These are phyloP conservation scores for Lepus americanus DNA, from an alignment of 2,113 vertebrate genomes.

Conservation along the genomic window DNA sequence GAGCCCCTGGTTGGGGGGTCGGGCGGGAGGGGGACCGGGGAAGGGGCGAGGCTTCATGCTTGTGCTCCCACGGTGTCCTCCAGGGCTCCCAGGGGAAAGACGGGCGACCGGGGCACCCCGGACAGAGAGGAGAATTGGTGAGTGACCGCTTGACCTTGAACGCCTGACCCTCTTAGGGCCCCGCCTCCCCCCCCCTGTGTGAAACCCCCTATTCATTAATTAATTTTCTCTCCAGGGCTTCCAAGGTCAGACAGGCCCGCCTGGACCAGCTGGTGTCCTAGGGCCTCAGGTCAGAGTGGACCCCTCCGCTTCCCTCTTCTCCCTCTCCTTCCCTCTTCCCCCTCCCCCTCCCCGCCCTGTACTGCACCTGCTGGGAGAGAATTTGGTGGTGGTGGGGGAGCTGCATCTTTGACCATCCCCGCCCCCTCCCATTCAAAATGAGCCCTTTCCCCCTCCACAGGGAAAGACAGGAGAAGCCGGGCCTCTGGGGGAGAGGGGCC, in stretches of 20 bases:
- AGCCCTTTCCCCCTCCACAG: conserved; percentile 80
- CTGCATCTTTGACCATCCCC: neutral
- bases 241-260: conserved; percentile 95
- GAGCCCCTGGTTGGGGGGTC: neutral
- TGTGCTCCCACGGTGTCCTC: rapidly evolving
- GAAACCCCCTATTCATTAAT: neutral
- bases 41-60: no score
- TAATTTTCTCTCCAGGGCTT: conserved; percentile 90
- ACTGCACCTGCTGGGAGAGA: neutral
- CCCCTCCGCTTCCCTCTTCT: neutral
- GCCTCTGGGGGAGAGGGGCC: conserved; percentile 93
- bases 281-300: conserved; percentile 92
- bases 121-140: conserved; percentile 94
- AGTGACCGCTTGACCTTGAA: conserved; percentile 65
- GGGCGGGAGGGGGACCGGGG: neutral
- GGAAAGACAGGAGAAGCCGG: conserved; percentile 94
- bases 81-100: conserved; percentile 94
- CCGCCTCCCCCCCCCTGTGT: neutral
- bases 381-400: no score
- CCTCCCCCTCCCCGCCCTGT: neutral
- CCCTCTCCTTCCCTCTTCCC: neutral
- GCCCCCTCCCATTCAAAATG: neutral
- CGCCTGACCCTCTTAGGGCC: neutral
- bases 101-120: conserved; percentile 93
- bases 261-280: conserved; percentile 93